Evolutionary conservation across 30 jellyfish, hydroid and myxozoan species (phyloP).

Genomic region (Hydra vulgaris): DNA sequence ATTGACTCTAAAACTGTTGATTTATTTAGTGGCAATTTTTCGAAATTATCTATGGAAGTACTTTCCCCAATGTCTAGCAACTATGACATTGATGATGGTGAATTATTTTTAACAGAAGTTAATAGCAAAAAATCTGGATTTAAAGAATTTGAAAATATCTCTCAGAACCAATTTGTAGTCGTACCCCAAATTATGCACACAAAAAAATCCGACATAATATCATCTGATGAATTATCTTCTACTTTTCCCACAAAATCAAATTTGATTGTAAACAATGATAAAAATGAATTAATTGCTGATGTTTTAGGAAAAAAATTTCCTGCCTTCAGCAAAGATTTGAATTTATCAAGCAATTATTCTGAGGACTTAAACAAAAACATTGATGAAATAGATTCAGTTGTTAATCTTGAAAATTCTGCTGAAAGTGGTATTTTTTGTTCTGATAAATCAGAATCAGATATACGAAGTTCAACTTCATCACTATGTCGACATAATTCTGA

Average conservation of each 20-base stretch:
- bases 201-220: not conserved
- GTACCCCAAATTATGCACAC: not conserved
- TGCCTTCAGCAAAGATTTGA: not conserved
- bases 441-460: not conserved
- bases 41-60: not conserved
- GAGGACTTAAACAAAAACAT: not conserved
- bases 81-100: not conserved
- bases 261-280: not conserved
- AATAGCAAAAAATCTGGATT: not conserved
- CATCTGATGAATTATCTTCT: not conserved
- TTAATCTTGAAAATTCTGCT: not conserved
- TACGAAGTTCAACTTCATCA: conserved; percentile 11
- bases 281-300: not conserved
- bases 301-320: not conserved
- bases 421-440: conserved; percentile 13
- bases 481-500: conserved; percentile 4
- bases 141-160: not conserved
- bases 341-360: conserved; percentile 4
- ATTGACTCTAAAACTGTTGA: not conserved
- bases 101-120: not conserved
- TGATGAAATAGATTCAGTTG: not conserved
- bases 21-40: conserved; percentile 2
- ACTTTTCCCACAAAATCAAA: not conserved
- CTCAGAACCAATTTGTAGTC: not conserved
- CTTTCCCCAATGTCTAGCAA: not conserved